Evolutionary conservation across 2,888 invertebrate species (phyloP).

Genomic region (Subacronicta megacephala): DNA sequence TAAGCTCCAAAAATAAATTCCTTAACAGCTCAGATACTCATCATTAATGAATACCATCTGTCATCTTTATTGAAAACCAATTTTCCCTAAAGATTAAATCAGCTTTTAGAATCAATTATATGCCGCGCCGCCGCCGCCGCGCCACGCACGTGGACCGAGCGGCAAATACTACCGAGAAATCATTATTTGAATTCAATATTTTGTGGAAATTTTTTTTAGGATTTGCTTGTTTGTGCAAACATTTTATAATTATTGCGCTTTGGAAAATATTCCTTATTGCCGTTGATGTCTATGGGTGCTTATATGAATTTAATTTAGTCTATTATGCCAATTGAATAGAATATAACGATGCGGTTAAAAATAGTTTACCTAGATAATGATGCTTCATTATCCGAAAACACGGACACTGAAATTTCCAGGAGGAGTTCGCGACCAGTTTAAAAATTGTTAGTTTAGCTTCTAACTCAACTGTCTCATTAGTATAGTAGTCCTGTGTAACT

Average conservation of each 20-base stretch:
- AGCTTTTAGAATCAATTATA: constrained; percentile 44
- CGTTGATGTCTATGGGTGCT: too few relatives aligned
- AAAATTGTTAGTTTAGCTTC: too few relatives aligned
- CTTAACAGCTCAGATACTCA: constrained; percentile 42
- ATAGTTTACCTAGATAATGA: too few relatives aligned
- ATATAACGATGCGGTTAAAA: too few relatives aligned
- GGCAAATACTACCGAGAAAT: constrained; percentile 21
- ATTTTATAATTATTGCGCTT: background rate
- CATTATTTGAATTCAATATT: constrained; percentile 41
- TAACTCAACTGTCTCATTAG: too few relatives aligned
- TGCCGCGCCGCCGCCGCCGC: constrained; percentile 8
- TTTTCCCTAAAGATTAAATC: constrained; percentile 52
- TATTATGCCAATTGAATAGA: too few relatives aligned
- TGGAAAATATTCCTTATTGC: too few relatives aligned
- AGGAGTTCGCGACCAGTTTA: too few relatives aligned
- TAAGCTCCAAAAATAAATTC: constrained; percentile 36
- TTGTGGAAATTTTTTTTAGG: constrained; percentile 19
- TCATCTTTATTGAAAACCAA: constrained; percentile 53
- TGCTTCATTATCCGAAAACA: too few relatives aligned
- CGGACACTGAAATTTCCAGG: too few relatives aligned
- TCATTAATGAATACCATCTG: constrained; percentile 51
- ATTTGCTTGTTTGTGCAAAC: constrained; percentile 19
- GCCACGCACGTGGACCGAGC: constrained; percentile 17
- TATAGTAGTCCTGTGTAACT: too few relatives aligned
- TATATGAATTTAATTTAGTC: background rate